Evolutionary conservation across 2,888 invertebrate species (phyloP), one percentile per base, ranked within the genome.

Genomic region (Adelognathus sp.): DNA sequence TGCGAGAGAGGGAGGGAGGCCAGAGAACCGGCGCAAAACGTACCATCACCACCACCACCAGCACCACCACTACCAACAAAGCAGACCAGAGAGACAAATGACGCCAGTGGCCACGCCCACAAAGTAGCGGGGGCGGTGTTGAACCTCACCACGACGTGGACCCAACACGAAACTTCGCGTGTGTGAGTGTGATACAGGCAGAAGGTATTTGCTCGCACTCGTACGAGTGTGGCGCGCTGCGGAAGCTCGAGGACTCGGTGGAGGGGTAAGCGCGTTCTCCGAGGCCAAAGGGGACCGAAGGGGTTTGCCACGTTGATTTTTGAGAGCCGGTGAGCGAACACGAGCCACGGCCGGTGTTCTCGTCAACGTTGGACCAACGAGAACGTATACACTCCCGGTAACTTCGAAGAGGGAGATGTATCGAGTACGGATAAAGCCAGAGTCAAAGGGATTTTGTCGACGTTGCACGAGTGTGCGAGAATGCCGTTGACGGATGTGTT

Each of bases 71-170:
- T 44, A 50, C 69, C 46, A 36, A 14, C 36, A n/a, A n/a, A n/a
- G 54, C 9, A 52, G 83, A 86, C 81, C 80, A n/a, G n/a, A 80
- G 87, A 88, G 89, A 89, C 88, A 88, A 89, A 89, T 89, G 89
- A 89, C 85, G 84, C 46, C 85, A 83, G 76, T 84, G 83, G 84
- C 88, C 89, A 89, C 89, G 89, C 89, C 89, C 81, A 84, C 72
- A 64, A 24, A 75, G 79, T 77, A 81, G 85, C 80, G 85, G 84
- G 88, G 89, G 89, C 90, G 90, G 88, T 82, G 81, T 81, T 81
- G 63, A 74, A 64, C 27, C 33, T 56, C 14, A 54, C 66, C 16
- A 61, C 50, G 24, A 46, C 18, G 29, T n/a, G n/a, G 39, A 6
- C 33, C 33, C 14, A 36, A 54, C 29, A 50, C 67, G 50, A 60